Conservation (phyloP, 2,888 invertebrate genomes). For the Junonia oenone region DNA sequence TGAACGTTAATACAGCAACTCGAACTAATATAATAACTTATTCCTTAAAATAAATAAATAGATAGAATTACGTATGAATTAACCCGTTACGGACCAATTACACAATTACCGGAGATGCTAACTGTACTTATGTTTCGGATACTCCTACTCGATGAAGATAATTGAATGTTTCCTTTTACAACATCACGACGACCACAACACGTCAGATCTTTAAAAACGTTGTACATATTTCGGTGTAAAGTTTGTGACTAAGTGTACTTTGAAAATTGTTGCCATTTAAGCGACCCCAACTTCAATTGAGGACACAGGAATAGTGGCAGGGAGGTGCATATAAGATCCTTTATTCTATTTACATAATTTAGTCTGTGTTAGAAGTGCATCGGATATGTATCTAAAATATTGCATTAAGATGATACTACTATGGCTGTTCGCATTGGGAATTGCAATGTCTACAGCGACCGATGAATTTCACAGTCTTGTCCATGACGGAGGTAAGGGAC, state of each 20-base stretch:
- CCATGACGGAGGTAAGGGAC: conserved; percentile 48
- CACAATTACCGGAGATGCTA: neutral
- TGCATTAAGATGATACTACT: conserved; percentile 38
- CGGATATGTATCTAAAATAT: conserved; percentile 29
- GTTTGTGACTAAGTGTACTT: conserved; percentile 47
- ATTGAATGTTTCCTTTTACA: neutral
- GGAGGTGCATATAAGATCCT: conserved; percentile 55
- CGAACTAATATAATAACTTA: no score
- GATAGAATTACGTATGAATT: no score
- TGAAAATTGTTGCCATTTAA: conserved; percentile 55
- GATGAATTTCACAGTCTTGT: conserved; percentile 49
- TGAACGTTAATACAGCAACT: no score
- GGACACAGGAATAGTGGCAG: conserved; percentile 55
- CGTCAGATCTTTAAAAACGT: neutral
- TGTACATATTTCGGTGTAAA: neutral
- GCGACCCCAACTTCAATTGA: conserved; percentile 64
- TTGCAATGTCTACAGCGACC: conserved; percentile 40
- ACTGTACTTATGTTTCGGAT: neutral
- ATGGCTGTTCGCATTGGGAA: conserved; percentile 43
- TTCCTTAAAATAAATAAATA: no score
- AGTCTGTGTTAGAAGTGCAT: conserved; percentile 36
- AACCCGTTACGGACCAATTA: no score
- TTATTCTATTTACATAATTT: conserved; percentile 42
- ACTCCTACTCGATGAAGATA: neutral
- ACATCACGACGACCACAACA: neutral